Base-by-base conservation (phyloP, 2,888 invertebrate genomes). In the Vannuccia rotundouncinata region DNA sequence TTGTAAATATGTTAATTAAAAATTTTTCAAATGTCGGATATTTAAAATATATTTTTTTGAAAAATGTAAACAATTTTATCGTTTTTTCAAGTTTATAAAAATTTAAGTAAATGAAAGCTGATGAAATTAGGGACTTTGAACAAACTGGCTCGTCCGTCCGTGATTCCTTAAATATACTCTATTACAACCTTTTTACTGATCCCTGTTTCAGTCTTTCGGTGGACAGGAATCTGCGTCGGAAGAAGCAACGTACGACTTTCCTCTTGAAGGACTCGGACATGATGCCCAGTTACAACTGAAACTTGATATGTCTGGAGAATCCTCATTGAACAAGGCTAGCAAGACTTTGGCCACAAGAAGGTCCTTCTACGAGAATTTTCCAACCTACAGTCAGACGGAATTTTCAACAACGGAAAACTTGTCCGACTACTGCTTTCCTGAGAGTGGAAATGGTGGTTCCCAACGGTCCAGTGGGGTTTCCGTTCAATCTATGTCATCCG, bases 331-430 rank as follows among this genome's bases (percentile, higher is more conserved):
- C 25, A 66, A 66, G 22, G 66, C 66, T 5, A 66, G 66, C 66
- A 66, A 66, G 25, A 66, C 66, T n/a, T 22, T 66, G 25, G 66
- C 66, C 2, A 66, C 66, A 5, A 17, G 66, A 66, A 66, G 66
- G 66, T 66, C 66, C 66, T 66, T n/a, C 66, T 66, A 66, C 25
- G 66, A 66, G 25, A 66, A 66, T 22, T 66, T 66, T 22, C 66
- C 66, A 5, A 22, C 25, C 66, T n/a, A 66, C 66, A 45, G 45
- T 17, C 10, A 45, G 45, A 45, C 45, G 17, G 45, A 45, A 17
- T 5, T 17, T 45, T 5, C 45, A 10, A 5, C 66, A 5, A 5
- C 66, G 13, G 66, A 5, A n/a, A 27, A 66, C 10, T 13, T 66
- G 2, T n/a, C 25, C 5, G 66, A 66, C 25, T 66, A 66, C 66